Evolutionary conservation across 2,888 invertebrate genomes (phyloP).

Genomic region (Glomeris marginata): DNA sequence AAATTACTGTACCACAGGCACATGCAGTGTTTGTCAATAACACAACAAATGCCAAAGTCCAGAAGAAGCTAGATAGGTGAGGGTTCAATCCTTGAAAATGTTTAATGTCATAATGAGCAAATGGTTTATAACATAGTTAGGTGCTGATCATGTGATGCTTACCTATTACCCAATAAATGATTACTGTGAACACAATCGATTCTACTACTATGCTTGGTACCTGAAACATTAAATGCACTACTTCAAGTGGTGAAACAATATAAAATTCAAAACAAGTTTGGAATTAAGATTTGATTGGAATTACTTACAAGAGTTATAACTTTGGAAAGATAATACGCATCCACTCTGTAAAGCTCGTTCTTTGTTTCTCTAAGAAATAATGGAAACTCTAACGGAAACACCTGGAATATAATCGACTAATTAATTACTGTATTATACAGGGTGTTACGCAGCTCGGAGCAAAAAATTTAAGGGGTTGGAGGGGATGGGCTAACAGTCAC

Average conservation of each 20-base stretch:
- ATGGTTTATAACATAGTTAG: too few relatives aligned
- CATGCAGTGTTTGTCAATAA: conserved; percentile 74
- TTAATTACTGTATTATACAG: too few relatives aligned
- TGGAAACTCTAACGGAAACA: conserved; percentile 41
- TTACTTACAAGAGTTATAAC: conserved; percentile 58
- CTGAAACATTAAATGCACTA: conserved; percentile 34
- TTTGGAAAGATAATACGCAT: conserved; percentile 64
- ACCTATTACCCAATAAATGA: conserved; percentile 80
- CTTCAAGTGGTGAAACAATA: not conserved
- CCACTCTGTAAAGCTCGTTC: conserved; percentile 64
- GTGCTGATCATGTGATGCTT: too few relatives aligned
- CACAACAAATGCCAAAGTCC: conserved; percentile 52
- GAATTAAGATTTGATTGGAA: conserved; percentile 9
- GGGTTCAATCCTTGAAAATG: conserved; percentile 9
- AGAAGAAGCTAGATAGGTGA: conserved; percentile 49
- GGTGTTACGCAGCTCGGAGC: too few relatives aligned
- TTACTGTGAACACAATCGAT: conserved; percentile 60
- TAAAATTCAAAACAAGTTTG: too few relatives aligned
- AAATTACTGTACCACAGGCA: conserved; percentile 50
- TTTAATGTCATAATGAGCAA: too few relatives aligned
- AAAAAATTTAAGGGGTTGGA: too few relatives aligned
- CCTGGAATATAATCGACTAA: too few relatives aligned
- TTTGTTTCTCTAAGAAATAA: conserved; percentile 64
- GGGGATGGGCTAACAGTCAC: too few relatives aligned
- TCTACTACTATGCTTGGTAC: conserved; percentile 71